A percentile compares a stretch with the other conserved stretches of the same genome.
Evolutionary conservation across 2,888 invertebrate species (phyloP).

Genomic region (Brachynemurus nebulosus): DNA sequence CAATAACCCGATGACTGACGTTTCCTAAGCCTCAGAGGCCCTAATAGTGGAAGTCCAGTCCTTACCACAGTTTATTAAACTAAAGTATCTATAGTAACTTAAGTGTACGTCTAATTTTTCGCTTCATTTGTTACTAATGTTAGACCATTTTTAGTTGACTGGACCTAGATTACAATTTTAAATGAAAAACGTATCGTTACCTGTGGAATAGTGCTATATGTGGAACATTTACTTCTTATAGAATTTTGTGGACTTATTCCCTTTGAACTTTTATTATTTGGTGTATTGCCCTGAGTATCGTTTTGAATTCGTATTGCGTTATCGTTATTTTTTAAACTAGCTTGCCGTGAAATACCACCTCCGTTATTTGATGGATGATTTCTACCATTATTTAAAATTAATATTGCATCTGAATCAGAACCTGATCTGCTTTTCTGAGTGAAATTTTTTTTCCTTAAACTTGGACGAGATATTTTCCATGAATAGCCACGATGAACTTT

Average conservation of each 20-base stretch:
- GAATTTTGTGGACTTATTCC: conserved; percentile 59
- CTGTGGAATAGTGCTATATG: conserved; percentile 30
- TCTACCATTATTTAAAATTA: conserved; percentile 52
- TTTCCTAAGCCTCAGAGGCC: too few relatives aligned
- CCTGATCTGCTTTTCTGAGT: conserved; percentile 38
- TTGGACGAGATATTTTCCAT: conserved; percentile 59
- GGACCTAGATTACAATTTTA: too few relatives aligned
- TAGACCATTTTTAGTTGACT: too few relatives aligned
- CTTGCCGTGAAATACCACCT: conserved; percentile 28
- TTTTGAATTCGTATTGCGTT: conserved; percentile 55
- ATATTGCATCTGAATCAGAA: conserved; percentile 44
- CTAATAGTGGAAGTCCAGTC: too few relatives aligned
- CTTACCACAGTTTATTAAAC: too few relatives aligned
- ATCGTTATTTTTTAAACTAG: conserved; percentile 41
- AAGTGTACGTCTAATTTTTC: too few relatives aligned
- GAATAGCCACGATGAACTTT: conserved; percentile 56
- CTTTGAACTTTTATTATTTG: conserved; percentile 44
- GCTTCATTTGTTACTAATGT: too few relatives aligned
- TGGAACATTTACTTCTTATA: conserved; percentile 37
- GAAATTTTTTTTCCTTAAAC: conserved; percentile 47
- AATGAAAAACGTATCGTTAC: too few relatives aligned
- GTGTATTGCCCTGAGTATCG: conserved; percentile 59
- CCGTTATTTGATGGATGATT: conserved; percentile 65
- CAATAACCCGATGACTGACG: too few relatives aligned
- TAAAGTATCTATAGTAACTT: too few relatives aligned